Conservation (phyloP, 2,113 vertebrate species). For the Cryptomyrus ogoouensis region DNA sequence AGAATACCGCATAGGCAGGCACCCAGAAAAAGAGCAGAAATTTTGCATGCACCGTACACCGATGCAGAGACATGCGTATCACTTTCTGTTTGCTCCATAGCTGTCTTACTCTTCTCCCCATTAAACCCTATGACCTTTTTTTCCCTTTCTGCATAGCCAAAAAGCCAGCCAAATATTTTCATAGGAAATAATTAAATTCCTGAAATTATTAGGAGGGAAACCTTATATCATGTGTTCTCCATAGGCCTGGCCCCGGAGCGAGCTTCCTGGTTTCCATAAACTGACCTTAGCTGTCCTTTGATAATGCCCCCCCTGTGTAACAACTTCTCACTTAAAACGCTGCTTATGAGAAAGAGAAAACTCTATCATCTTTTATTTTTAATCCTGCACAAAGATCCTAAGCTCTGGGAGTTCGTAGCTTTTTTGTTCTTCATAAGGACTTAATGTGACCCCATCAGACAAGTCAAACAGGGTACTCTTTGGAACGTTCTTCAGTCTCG, state of each 20-base stretch:
- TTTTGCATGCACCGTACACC: background rate
- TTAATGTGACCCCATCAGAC: background rate
- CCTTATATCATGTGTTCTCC: conserved; percentile 52
- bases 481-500: background rate
- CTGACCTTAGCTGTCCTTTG: conserved; percentile 22
- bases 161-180: conserved; percentile 62
- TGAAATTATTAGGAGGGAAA: conserved; percentile 62
- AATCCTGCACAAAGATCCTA: conserved; percentile 12
- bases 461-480: background rate
- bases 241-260: conserved; percentile 19
- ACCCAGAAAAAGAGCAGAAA: background rate
- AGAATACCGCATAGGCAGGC: background rate
- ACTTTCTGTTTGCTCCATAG: background rate
- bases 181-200: conserved; percentile 69
- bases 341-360: conserved; percentile 1
- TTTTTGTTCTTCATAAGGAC: background rate
- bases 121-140: conserved; percentile 33
- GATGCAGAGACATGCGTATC: conserved; percentile 19
- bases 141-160: conserved; percentile 33
- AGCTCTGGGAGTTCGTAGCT: background rate
- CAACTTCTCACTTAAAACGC: background rate
- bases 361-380: conserved; percentile 11
- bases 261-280: conserved; percentile 21
- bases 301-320: conserved; percentile 21
- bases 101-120: conserved; percentile 38